Conservation (phyloP, 2,797 vertebrate species). For the Myripristis murdjan region DNA sequence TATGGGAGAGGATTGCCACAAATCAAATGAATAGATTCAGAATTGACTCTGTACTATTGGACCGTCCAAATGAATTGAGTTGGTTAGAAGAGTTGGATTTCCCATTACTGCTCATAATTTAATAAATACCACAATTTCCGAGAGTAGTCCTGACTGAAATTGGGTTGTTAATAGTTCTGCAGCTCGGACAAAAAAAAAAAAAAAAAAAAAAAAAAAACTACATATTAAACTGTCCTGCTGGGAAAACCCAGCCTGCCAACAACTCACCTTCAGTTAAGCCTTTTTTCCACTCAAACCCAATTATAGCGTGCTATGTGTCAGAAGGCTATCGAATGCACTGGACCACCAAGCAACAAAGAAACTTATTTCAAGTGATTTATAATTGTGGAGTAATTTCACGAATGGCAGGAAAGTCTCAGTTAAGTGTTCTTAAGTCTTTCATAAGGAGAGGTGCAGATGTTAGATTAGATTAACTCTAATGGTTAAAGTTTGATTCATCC, state of each 20-base stretch:
- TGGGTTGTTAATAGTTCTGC: slow-evolving; percentile 41
- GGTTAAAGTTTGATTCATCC: slow-evolving; percentile 26
- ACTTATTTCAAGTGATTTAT: neutral
- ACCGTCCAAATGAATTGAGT: too few relatives aligned
- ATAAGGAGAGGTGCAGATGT: slow-evolving; percentile 26
- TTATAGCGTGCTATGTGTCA: slow-evolving; percentile 27
- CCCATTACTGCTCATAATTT: too few relatives aligned
- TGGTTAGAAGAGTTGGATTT: too few relatives aligned
- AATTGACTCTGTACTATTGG: too few relatives aligned
- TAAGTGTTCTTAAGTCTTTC: neutral
- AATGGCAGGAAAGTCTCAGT: neutral
- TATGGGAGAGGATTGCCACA: too few relatives aligned
- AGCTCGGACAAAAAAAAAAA: slow-evolving; percentile 41
- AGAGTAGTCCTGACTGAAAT: too few relatives aligned
- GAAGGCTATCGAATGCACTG: slow-evolving; percentile 24
- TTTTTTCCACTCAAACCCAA: slow-evolving; percentile 42
- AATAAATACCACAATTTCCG: too few relatives aligned
- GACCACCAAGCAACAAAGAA: slow-evolving; percentile 12
- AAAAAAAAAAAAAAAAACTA: slow-evolving; percentile 54
- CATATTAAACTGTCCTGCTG: slow-evolving; percentile 21
- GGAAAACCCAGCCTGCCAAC: slow-evolving; percentile 36
- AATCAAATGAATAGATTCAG: too few relatives aligned
- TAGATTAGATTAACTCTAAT: slow-evolving; percentile 33
- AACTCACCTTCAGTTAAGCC: slow-evolving; percentile 44
- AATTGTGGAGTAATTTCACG: slow-evolving; percentile 17